Evolutionary conservation across 2,888 invertebrate species (phyloP).

Genomic region (Acronicta leporina): DNA sequence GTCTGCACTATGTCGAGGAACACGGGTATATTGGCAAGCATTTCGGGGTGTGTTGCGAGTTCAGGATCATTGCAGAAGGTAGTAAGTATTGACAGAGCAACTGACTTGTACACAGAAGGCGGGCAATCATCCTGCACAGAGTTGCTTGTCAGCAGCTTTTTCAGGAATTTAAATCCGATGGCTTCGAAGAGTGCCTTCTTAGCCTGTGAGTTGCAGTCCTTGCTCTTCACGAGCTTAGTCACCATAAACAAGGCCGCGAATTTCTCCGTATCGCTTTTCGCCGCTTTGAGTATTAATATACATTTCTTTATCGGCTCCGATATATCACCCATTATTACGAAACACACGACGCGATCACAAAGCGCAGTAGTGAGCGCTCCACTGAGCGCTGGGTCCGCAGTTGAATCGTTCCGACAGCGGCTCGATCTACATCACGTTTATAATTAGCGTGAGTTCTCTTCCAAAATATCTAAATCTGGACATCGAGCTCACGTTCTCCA

Average conservation of each 20-base stretch:
- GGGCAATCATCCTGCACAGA: conserved; percentile 96
- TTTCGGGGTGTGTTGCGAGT: conserved; percentile 94
- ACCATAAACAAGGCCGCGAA: conserved; percentile 97
- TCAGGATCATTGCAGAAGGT: conserved; percentile 95
- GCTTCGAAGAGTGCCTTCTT: conserved; percentile 95
- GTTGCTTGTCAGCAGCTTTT: conserved; percentile 93
- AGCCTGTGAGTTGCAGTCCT: conserved; percentile 93
- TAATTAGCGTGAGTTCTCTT: conserved; percentile 87
- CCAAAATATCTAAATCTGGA: conserved; percentile 89
- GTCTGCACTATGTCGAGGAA: conserved; percentile 95
- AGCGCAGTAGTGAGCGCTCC: conserved; percentile 83
- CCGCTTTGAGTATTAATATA: conserved; percentile 93
- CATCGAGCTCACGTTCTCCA: conserved; percentile 88
- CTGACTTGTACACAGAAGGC: conserved; percentile 96
- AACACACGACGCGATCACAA: conserved; percentile 78
- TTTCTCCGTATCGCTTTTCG: conserved; percentile 96
- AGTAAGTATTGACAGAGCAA: conserved; percentile 95
- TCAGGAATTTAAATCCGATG: conserved; percentile 96
- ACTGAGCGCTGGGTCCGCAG: conserved; percentile 80
- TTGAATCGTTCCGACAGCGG: conserved; percentile 77
- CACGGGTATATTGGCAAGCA: conserved; percentile 94
- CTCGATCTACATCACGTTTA: conserved; percentile 87
- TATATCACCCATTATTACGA: conserved; percentile 88
- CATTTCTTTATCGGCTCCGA: conserved; percentile 96
- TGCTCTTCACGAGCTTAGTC: conserved; percentile 95